Percentiles rank a stretch among this genome's conserved stretches.
Conservation (phyloP, 2,113 vertebrate genomes). For the Pogona vitticeps region DNA sequence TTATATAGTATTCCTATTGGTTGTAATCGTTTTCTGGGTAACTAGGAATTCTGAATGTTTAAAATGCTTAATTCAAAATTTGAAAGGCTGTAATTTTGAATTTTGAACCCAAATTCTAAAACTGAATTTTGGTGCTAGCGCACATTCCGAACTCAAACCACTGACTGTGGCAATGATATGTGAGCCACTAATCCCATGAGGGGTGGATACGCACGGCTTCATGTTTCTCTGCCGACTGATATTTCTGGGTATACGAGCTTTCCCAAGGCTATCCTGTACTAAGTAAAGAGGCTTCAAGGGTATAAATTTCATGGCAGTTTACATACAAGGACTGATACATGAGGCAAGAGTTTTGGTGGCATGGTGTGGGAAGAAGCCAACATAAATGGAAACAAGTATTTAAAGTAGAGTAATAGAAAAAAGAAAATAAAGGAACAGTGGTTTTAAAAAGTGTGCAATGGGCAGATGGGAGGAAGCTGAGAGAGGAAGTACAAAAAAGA, state of each 20-base stretch:
- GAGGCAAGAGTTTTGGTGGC: neutral
- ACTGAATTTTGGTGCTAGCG: too few relatives aligned
- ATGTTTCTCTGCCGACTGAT: neutral
- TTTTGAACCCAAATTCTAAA: too few relatives aligned
- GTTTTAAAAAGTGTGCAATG: neutral
- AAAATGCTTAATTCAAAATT: too few relatives aligned
- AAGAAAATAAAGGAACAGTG: neutral
- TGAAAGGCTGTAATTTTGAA: too few relatives aligned
- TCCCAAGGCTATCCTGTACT: neutral
- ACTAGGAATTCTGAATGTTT: too few relatives aligned
- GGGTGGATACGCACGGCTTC: too few relatives aligned
- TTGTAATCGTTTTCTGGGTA: too few relatives aligned
- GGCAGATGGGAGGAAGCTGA: neutral
- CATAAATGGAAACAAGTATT: neutral
- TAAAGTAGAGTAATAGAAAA: too few relatives aligned
- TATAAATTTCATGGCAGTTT: neutral
- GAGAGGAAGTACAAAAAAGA: neutral
- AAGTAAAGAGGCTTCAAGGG: neutral
- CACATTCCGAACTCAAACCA: too few relatives aligned
- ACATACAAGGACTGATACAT: neutral
- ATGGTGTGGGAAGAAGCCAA: neutral
- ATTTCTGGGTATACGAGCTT: neutral
- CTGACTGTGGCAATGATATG: too few relatives aligned
- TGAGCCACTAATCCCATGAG: too few relatives aligned
- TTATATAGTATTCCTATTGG: too few relatives aligned